Evolutionary conservation across 2,797 vertebrate species (phyloP).

Genomic region (Poeciliopsis gracilis): DNA sequence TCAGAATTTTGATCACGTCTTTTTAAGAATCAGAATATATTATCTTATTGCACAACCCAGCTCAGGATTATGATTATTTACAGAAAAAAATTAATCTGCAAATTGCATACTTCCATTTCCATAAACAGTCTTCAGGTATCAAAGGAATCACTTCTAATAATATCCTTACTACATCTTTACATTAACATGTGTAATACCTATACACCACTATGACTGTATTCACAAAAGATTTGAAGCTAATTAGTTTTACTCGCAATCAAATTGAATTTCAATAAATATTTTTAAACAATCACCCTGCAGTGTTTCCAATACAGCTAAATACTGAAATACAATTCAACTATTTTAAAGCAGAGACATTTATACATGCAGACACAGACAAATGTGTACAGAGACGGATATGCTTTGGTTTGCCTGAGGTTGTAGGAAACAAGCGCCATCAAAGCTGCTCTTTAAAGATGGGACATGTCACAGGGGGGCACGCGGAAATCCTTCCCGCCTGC

Average conservation of each 20-base stretch:
- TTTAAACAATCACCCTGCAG: no score
- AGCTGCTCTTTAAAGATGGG: conserved; percentile 58
- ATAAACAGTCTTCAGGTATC: not conserved
- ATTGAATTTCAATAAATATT: no score
- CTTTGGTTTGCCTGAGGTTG: conserved; percentile 23
- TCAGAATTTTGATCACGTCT: not conserved
- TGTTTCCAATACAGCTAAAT: no score
- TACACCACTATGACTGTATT: no score
- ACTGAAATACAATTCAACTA: no score
- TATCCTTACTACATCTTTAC: not conserved
- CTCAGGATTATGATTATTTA: not conserved
- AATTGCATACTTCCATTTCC: not conserved
- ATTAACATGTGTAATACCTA: no score
- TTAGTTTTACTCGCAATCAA: no score
- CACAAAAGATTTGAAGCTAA: no score
- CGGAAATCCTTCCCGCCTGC: conserved; percentile 20
- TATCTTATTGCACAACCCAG: not conserved
- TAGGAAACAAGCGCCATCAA: conserved; percentile 52
- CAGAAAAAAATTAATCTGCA: not conserved
- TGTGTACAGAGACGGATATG: conserved; percentile 28
- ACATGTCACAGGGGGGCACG: conserved; percentile 38
- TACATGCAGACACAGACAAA: conserved; percentile 4
- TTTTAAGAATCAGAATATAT: not conserved
- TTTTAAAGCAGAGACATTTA: not conserved
- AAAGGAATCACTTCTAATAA: not conserved